Evolutionary conservation across 2,888 invertebrate species (phyloP).

Genomic region (Mythimna lalbum): DNA sequence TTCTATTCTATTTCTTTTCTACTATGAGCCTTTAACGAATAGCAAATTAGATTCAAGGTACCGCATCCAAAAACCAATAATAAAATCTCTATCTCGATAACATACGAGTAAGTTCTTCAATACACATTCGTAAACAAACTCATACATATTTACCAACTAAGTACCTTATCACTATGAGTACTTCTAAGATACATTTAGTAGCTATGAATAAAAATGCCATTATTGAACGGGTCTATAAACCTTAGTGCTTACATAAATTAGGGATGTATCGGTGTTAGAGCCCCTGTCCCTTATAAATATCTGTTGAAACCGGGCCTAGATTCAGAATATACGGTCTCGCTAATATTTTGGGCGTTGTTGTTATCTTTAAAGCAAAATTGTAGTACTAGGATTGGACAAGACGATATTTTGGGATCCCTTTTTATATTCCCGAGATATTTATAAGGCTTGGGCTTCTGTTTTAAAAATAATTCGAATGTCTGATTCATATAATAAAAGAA

Average conservation of each 20-base stretch:
- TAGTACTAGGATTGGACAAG: constrained; percentile 2
- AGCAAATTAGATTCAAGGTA: neutral
- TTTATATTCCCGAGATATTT: neutral
- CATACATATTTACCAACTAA: constrained; percentile 40
- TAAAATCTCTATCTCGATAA: neutral
- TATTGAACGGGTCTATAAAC: constrained; percentile 16
- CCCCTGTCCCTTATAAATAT: constrained; percentile 49
- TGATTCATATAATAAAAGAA: neutral
- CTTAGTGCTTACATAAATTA: constrained; percentile 47
- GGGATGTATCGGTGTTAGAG: constrained; percentile 19
- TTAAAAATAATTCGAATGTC: neutral
- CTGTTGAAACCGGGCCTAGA: constrained; percentile 22
- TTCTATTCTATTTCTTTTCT: too few relatives aligned
- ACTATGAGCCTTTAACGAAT: constrained; percentile 9
- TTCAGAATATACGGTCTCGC: constrained; percentile 13
- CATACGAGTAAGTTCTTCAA: constrained; percentile 1
- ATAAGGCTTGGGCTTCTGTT: neutral
- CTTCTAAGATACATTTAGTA: constrained; percentile 33
- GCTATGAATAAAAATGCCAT: constrained; percentile 43
- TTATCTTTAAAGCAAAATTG: constrained; percentile 22
- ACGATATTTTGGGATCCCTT: constrained; percentile 18
- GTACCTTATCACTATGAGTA: neutral
- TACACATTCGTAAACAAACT: constrained; percentile 5
- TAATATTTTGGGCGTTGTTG: constrained; percentile 27
- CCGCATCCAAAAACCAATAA: constrained; percentile 13